Percentiles rank a stretch among this genome's conserved stretches.
Conservation (phyloP, 2,797 vertebrate genomes). For the Astyanax mexicanus region DNA sequence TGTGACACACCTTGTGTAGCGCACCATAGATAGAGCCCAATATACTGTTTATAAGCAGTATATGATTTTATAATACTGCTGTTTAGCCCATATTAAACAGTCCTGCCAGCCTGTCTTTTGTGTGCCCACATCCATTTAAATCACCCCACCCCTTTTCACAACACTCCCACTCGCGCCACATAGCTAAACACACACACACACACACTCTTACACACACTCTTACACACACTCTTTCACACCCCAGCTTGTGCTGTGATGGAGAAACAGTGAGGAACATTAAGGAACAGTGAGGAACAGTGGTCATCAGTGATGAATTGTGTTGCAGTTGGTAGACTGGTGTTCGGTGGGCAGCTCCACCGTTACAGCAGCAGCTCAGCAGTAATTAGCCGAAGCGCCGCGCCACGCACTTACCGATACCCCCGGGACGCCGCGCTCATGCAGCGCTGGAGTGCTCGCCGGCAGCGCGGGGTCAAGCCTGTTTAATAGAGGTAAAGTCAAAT, state of each 20-base stretch:
- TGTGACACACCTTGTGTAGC: too few species aligned
- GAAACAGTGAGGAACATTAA: too few species aligned
- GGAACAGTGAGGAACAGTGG: neutral
- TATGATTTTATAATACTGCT: too few species aligned
- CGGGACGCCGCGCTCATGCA: slow-evolving; percentile 19
- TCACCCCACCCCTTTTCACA: slow-evolving; percentile 16
- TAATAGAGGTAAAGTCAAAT: slow-evolving; percentile 21
- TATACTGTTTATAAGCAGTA: too few species aligned
- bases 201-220: slow-evolving; percentile 3
- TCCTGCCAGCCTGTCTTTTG: neutral
- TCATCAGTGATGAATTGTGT: neutral
- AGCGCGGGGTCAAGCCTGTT: neutral
- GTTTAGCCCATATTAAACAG: neutral
- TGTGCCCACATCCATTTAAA: neutral
- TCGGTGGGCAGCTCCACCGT: neutral
- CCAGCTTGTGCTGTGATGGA: neutral
- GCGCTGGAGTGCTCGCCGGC: neutral
- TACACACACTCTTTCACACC: slow-evolving; percentile 18
- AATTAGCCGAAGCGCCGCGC: too few species aligned
- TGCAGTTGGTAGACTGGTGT: neutral
- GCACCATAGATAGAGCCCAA: too few species aligned
- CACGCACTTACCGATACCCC: slow-evolving; percentile 27
- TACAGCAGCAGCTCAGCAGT: slow-evolving; percentile 7
- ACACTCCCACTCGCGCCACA: slow-evolving; percentile 5
- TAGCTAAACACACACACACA: slow-evolving; percentile 20